Percentiles rank a stretch among this genome's conserved stretches.
phyloP scores from a whole-genome alignment of 2,888 invertebrate species.

The Imbricaverruca yamaguchii region DNA sequence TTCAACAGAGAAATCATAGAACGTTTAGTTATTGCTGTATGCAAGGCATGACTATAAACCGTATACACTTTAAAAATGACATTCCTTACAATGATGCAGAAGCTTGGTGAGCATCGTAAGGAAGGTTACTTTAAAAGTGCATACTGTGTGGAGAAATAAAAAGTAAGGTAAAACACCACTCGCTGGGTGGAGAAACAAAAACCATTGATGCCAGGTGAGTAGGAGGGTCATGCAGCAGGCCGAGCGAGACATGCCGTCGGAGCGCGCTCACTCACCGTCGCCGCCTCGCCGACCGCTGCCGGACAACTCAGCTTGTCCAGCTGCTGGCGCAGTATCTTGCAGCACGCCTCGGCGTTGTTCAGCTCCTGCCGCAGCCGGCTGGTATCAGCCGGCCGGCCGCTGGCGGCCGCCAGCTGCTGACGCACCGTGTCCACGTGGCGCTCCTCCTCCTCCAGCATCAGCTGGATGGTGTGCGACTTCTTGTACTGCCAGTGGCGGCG shows the following conservation, averaged over 20 bases:
- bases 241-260: not conserved
- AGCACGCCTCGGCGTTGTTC: conserved; percentile 52
- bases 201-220: not conserved
- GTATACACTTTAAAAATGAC: no score
- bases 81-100: no score
- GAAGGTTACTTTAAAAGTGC: no score
- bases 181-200: not conserved
- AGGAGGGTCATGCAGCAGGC: not conserved
- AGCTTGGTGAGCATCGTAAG: no score
- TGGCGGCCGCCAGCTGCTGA: conserved; percentile 50
- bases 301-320: conserved; percentile 36
- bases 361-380: conserved; percentile 47
- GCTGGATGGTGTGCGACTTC: conserved; percentile 71
- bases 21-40: no score
- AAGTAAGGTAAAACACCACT: not conserved
- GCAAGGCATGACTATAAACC: no score
- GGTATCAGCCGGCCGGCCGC: conserved; percentile 41
- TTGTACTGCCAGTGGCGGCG: conserved; percentile 41
- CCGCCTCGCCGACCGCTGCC: not conserved
- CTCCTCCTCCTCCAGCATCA: conserved; percentile 84
- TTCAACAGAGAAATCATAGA: no score
- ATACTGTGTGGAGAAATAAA: not conserved
- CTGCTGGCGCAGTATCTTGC: conserved; percentile 54
- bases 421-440: conserved; percentile 70
- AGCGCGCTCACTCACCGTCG: not conserved